Evolutionary conservation across 2,797 vertebrate species (phyloP), one percentile per base, ranked within the genome.

Genomic region (Orestias chungarensis): DNA sequence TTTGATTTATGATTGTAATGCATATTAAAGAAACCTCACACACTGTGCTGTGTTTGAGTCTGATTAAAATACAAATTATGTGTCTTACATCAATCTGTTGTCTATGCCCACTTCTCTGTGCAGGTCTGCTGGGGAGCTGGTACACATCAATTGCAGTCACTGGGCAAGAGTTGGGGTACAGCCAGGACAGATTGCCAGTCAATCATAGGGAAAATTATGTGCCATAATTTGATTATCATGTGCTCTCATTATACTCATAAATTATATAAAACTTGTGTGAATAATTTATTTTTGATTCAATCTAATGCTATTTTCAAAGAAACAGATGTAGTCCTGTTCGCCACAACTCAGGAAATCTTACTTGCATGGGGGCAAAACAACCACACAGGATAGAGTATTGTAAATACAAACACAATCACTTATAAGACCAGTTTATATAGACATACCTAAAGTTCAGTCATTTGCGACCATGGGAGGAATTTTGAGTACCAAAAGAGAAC

Each of bases 1-100:
- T 91, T 89, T 92, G 90, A 91, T 89, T 90, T 85, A 90, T 89
- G 80, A 87, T 89, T 84, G 83, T 84, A 84, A 91, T 89, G 82
- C 87, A 93, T 91, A 89, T 89, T 89, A 87, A 85, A 91, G 86
- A 88, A 87, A 86, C 73, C 74, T 62, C 79, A 66, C 85, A 87
- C 76, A 68, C 52, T 68, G 74, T 70, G 67, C 77, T 3, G 67
- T 74, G 81, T 86, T 78, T 77, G 78, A 85, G 83, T 85, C 82
- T 82, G 76, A 82, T 86, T 77, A 87, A 81, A 83, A 74, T 64
- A 75, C 88, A 78, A 89, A 88, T 86, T 83, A 90, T 86, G n/a
- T n/a, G n/a, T n/a, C n/a, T n/a, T n/a, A n/a, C n/a, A n/a, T n/a
- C n/a, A n/a, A n/a, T n/a, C n/a, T n/a, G n/a, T n/a, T n/a, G n/a